A percentile compares a stretch with the other conserved stretches of the same genome.
Conservation (phyloP, 2,113 vertebrate genomes). For the Balaeniceps rex region DNA sequence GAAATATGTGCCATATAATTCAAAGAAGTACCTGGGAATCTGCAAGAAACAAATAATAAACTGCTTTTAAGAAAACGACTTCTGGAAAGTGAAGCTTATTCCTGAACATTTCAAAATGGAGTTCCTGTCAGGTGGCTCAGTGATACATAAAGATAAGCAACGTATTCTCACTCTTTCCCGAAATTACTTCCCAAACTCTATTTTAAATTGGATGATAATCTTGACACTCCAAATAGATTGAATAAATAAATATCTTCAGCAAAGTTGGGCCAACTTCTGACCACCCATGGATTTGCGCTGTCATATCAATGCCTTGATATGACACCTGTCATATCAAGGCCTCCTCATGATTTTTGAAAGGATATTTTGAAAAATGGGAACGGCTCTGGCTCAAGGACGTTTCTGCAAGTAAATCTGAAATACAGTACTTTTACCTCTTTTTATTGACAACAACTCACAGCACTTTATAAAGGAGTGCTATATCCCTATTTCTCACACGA, state of each 20-base stretch:
- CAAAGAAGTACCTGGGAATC: neutral
- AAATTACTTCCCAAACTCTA: neutral
- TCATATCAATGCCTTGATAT: neutral
- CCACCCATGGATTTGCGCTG: neutral
- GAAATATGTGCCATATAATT: neutral
- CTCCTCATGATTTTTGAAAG: neutral
- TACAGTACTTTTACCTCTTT: neutral
- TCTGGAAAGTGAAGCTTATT: slow-evolving; percentile 9
- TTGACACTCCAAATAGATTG: neutral
- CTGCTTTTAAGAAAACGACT: neutral
- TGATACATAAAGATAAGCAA: neutral
- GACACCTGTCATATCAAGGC: no score
- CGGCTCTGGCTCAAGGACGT: neutral
- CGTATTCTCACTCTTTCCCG: neutral
- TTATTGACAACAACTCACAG: neutral
- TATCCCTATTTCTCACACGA: neutral
- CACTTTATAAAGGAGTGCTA: neutral
- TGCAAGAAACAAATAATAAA: slow-evolving; percentile 40
- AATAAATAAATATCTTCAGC: neutral
- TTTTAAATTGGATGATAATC: slow-evolving; percentile 21
- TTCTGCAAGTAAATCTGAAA: neutral
- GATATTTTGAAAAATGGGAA: neutral
- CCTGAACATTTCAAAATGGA: neutral
- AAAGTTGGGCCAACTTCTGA: neutral
- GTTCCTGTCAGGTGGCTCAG: neutral